Percentiles rank a stretch among this genome's conserved stretches.
phyloP scores from a whole-genome alignment of 2,888 invertebrate genomes.

The Leptopilina drosophilae region DNA sequence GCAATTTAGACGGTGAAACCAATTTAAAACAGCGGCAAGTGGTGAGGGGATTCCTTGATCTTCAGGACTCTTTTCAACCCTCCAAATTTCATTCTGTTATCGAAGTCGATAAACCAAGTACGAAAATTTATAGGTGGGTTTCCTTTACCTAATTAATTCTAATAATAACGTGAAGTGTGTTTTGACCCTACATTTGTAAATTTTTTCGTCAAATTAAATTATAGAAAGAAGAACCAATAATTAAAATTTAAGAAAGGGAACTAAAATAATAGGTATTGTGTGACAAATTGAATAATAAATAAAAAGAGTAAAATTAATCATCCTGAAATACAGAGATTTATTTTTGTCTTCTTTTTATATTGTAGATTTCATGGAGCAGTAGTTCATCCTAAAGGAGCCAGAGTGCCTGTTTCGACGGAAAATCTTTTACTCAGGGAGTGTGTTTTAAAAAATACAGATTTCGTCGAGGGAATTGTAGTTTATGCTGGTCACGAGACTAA shows the following conservation, averaged over 20 bases:
- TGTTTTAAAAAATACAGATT: constrained; percentile 96
- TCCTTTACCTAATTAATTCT: background rate
- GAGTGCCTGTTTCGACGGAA: constrained; percentile 91
- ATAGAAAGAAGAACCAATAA: no score
- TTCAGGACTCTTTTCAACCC: constrained; percentile 87
- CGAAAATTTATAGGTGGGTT: constrained; percentile 89
- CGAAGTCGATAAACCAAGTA: constrained; percentile 96
- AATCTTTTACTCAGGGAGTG: constrained; percentile 96
- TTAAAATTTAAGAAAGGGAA: no score
- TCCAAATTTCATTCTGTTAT: constrained; percentile 89
- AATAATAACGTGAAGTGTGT: no score
- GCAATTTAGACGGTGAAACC: constrained; percentile 97
- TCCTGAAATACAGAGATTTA: background rate
- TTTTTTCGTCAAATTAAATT: no score
- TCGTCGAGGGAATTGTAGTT: constrained; percentile 96
- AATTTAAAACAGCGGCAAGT: constrained; percentile 95
- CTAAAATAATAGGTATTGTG: no score
- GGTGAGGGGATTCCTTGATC: constrained; percentile 85
- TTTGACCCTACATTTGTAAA: no score
- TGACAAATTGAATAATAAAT: no score
- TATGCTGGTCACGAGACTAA: constrained; percentile 98
- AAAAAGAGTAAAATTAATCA: background rate
- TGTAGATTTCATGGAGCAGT: constrained; percentile 89
- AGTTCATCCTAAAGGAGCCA: constrained; percentile 86
- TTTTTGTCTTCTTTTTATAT: background rate